Conservation (phyloP, 2,888 invertebrate species). For the Sphaeridia pumilis region DNA sequence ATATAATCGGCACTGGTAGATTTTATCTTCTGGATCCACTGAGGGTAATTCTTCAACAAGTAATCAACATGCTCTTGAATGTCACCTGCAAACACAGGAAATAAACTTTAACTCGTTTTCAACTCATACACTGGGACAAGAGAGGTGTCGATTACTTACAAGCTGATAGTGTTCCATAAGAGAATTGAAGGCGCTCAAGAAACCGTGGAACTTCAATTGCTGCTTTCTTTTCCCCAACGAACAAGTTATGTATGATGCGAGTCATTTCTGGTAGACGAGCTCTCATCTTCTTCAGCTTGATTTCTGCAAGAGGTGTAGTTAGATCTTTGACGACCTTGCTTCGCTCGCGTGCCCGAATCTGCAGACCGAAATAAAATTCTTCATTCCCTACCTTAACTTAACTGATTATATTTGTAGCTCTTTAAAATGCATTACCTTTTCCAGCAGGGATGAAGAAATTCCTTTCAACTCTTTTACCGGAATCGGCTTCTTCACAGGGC, state of each 20-base stretch:
- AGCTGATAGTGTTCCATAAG: slow-evolving; percentile 56
- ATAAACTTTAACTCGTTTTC: too few relatives aligned
- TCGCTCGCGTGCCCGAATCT: slow-evolving; percentile 8
- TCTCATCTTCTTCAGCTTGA: slow-evolving; percentile 61
- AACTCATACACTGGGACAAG: too few relatives aligned
- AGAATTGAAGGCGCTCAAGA: slow-evolving; percentile 66
- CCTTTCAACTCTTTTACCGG: slow-evolving; percentile 52
- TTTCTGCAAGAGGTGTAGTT: slow-evolving; percentile 37
- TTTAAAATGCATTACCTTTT: slow-evolving; percentile 59
- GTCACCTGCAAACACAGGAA: slow-evolving; percentile 48
- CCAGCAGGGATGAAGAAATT: slow-evolving; percentile 65
- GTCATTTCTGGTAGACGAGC: slow-evolving; percentile 71
- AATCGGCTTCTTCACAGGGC: slow-evolving; percentile 36
- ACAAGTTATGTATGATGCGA: slow-evolving; percentile 68
- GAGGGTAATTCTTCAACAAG: slow-evolving; percentile 58
- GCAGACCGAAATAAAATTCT: too few relatives aligned
- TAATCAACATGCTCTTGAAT: slow-evolving; percentile 62
- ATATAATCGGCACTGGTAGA: slow-evolving; percentile 8
- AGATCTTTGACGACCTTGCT: slow-evolving; percentile 10
- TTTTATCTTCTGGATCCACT: slow-evolving; percentile 48
- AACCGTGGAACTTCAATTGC: slow-evolving; percentile 64
- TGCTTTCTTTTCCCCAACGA: slow-evolving; percentile 74
- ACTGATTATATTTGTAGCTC: too few relatives aligned
- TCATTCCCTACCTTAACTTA: too few relatives aligned
- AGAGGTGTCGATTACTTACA: too few relatives aligned